Evolutionary conservation across 1,140 invertebrate species (phyloP).

Genomic region (Octopus bimaculoides): DNA sequence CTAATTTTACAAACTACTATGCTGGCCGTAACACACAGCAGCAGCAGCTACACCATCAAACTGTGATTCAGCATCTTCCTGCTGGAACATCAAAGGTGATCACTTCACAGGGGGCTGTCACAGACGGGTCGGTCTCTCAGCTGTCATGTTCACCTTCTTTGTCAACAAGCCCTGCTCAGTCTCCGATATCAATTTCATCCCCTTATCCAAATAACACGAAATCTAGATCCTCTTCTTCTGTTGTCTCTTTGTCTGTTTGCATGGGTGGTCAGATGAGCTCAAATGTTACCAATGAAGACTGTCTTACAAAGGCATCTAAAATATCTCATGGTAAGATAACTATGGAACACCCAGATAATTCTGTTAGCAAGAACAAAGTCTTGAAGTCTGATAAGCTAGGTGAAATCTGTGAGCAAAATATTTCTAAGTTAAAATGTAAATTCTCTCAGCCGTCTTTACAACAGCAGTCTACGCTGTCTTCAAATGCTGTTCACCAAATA

Average conservation of each 20-base stretch:
- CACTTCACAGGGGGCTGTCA: background rate
- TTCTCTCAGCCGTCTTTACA: background rate
- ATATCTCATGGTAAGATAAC: no score
- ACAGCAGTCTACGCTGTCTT: background rate
- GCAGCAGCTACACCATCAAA: background rate
- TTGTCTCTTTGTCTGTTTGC: background rate
- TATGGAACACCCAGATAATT: background rate
- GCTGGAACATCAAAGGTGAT: background rate
- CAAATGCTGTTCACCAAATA: background rate
- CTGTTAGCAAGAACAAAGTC: background rate
- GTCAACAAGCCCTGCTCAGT: background rate
- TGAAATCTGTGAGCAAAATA: background rate
- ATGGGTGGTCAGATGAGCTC: background rate
- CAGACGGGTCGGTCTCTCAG: background rate
- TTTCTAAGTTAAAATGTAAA: background rate
- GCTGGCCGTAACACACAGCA: constrained; percentile 1
- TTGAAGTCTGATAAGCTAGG: background rate
- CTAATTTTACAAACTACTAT: constrained; percentile 8
- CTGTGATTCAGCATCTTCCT: constrained; percentile 3
- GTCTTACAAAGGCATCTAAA: no score
- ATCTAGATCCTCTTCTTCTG: background rate
- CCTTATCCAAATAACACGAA: background rate
- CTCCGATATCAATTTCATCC: background rate
- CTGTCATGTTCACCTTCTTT: background rate
- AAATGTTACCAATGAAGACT: no score